A percentile compares a stretch with the other conserved stretches of the same genome.
Conservation (phyloP, 1,140 invertebrate species). For the Anagrus nilaparvatae region DNA sequence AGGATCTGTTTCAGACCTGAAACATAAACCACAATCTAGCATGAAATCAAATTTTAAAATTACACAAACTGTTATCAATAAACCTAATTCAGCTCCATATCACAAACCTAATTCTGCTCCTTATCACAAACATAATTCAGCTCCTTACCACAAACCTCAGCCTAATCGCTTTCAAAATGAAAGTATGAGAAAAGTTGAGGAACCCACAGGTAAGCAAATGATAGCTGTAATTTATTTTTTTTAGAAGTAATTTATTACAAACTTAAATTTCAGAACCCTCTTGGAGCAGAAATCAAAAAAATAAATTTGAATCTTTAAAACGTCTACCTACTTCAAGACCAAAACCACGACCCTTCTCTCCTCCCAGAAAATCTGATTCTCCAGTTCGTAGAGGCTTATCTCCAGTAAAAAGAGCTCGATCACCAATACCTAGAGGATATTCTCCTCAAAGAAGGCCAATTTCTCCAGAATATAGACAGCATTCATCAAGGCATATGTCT, state of each 20-base stretch:
- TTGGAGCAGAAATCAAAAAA: no score
- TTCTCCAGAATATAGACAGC: constrained; percentile 14
- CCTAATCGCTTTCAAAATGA: constrained; percentile 9
- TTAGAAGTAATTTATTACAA: no score
- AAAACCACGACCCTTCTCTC: background rate
- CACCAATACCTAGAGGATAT: constrained; percentile 9
- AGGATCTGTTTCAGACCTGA: background rate
- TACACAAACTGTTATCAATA: background rate
- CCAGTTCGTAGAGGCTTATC: background rate
- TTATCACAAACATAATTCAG: constrained; percentile 6
- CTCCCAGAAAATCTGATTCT: background rate
- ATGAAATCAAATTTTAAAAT: constrained; percentile 12
- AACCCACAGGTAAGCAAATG: no score
- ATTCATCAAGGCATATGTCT: constrained; percentile 14
- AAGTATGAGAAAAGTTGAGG: constrained; percentile 11
- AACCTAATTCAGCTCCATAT: constrained; percentile 7
- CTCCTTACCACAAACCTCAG: constrained; percentile 9
- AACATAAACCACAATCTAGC: background rate
- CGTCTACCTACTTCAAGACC: no score
- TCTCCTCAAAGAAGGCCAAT: constrained; percentile 15
- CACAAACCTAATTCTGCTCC: constrained; percentile 11
- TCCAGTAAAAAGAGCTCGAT: constrained; percentile 8
- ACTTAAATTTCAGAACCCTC: no score
- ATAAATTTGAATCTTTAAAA: no score
- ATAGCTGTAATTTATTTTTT: no score